Base-by-base conservation (phyloP, 2,888 invertebrate genomes). In the Deroplatys truncata region DNA sequence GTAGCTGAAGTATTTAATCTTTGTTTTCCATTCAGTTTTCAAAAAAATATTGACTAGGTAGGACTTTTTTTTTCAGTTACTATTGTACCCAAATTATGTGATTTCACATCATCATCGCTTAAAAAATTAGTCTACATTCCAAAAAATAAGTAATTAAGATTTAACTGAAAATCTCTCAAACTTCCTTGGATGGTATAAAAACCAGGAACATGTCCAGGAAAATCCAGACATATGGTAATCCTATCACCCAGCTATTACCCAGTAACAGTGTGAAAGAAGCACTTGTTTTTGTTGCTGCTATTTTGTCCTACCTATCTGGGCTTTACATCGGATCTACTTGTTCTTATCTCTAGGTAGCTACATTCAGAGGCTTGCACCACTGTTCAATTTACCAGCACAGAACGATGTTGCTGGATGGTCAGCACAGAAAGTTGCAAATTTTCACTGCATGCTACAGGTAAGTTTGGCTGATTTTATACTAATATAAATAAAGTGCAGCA, bases 391-490 rank as follows among this genome's bases (percentile, higher is more conserved):
- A 72, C 96, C 97, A 0, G 95, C 96, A 28, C 96, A 97, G 91
- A 96, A 96, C 56, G 97, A 97, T 90, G 94, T 94, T 20, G 93
- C 94, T 85, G 96, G 97, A 13, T 99, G 99, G 99, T 97, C 97
- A 5, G 96, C 98, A 0, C 99, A 99, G 93, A 99, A 98, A 94
- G 97, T 98, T 0, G 97, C 98, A 0, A 99, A 99, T 92, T 96
- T 99, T 49, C 98, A 98, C 92, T 97, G 98, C 91, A 97, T 98
- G 95, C 94, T 99, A 9, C 97, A 98, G 93, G 96, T 98, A 92
- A 92, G 90, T 90, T 43, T 25, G 82, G 84, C 28, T 43, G 28
- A 25, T 9, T 83, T n/a, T 83, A 10, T 28, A 10, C n/a, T 83
- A 83, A 83, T 83, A 13, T 9, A 43, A 2, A 43, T 43, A 10